Evolutionary conservation across 2,888 invertebrate genomes (phyloP), one percentile per base, ranked within the genome.

Genomic region (Orthonevra nobilis): DNA sequence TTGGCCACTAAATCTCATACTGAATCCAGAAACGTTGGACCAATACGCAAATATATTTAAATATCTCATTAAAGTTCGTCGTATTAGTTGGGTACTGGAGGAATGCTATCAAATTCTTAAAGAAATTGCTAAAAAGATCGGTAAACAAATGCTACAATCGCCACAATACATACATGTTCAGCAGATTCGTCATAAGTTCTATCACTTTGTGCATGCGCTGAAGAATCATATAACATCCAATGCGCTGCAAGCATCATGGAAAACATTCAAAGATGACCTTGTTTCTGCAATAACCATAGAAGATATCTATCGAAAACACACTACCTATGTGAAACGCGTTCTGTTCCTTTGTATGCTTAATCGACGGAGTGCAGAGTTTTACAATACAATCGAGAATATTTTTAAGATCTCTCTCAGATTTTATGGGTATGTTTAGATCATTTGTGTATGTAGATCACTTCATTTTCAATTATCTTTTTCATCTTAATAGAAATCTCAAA

Each of bases 1-100:
- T 2, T 96, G 95, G 95, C 96, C 96, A 0, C 86, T 95, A 0
- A 95, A 94, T 87, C 92, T 95, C 34, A 91, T 96, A 56, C 86
- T 96, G 56, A 94, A 94, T 4, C 91, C 91, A 0, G 93, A 94
- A 82, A 92, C 94, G 0, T 87, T 95, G 77, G 87, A 90, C 9
- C 92, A 94, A 82, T 95, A 95, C 84, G 92, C 92, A 0, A 92
- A 92, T 82, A 92, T 95, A 0, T 95, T 95, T 85, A 93, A 93
- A 84, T 94, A 94, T 86, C 87, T 95, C 32, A 85, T 95, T 56
- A 94, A 94, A 87, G 91, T 95, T 83, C 91, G 93, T 58, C 90
- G 95, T 61, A 92, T 95, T n/a, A 92, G 92, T 50, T 94, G 94
- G 93, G 91, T 94, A 10, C 86, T 95, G 36, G 93, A 94, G 52